Conservation (phyloP, 2,888 invertebrate genomes). For the Phyllotreta striolata region DNA sequence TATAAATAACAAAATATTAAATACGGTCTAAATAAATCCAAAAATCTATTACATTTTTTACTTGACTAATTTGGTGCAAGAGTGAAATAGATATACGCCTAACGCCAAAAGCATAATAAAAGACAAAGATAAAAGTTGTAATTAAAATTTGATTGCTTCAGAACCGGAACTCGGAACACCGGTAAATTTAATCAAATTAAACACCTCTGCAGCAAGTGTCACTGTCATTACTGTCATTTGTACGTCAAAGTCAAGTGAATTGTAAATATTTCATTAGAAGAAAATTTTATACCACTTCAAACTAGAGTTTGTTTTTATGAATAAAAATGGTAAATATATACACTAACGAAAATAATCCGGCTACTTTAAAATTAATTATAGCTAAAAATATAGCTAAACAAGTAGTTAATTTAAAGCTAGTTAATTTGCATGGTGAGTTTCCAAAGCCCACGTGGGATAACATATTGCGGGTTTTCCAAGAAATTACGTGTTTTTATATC, state of each 20-base stretch:
- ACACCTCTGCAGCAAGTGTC: no score
- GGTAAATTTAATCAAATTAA: no score
- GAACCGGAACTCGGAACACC: no score
- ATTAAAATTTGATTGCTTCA: no score
- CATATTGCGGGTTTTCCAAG: not conserved
- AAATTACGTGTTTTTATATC: conserved; percentile 37
- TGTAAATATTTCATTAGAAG: not conserved
- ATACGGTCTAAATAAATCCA: conserved; percentile 7
- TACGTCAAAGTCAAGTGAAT: no score
- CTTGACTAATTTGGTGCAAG: not conserved
- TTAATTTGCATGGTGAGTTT: conserved; percentile 62
- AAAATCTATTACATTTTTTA: not conserved
- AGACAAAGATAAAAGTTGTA: no score
- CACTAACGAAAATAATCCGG: conserved; percentile 80
- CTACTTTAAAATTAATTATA: conserved; percentile 76
- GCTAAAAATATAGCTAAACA: conserved; percentile 72
- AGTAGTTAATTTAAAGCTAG: conserved; percentile 66
- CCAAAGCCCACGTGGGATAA: conserved; percentile 23
- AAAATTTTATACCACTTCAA: no score
- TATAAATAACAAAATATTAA: no score
- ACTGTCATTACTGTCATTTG: no score
- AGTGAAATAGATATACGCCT: no score
- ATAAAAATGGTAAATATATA: conserved; percentile 71
- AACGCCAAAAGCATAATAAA: no score
- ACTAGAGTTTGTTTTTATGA: not conserved